Evolutionary conservation across 1,140 invertebrate species (phyloP).

Genomic region (Pachypeltis micranthus): DNA sequence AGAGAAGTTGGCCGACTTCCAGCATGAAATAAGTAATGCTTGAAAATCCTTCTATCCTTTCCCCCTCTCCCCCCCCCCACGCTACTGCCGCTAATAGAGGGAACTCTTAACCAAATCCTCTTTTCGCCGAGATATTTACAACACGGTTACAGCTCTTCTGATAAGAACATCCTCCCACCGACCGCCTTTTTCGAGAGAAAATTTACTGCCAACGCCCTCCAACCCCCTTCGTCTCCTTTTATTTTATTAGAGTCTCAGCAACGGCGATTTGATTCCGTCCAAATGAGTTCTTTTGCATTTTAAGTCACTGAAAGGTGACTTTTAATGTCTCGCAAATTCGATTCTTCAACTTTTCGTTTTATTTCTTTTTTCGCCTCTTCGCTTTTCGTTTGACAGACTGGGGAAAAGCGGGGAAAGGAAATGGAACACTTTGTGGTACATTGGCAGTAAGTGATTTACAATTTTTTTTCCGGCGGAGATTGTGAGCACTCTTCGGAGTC

Average conservation of each 20-base stretch:
- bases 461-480: too few relatives aligned
- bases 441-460: too few relatives aligned
- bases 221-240: not conserved
- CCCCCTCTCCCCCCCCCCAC: too few relatives aligned
- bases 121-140: constrained; percentile 7
- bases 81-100: constrained; percentile 9
- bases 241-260: constrained; percentile 4
- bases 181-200: not conserved
- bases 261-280: not conserved
- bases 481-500: too few relatives aligned
- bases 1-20: not conserved
- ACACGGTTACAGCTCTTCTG: not conserved
- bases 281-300: not conserved
- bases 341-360: too few relatives aligned
- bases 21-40: constrained; percentile 2
- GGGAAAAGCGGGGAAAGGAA: too few relatives aligned
- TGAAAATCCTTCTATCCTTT: constrained; percentile 4
- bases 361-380: too few relatives aligned
- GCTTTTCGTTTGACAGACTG: too few relatives aligned
- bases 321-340: not conserved
- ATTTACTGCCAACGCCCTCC: not conserved
- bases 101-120: constrained; percentile 6
- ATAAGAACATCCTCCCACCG: not conserved
- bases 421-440: too few relatives aligned
- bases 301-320: not conserved